These are phyloP conservation scores for Dermatophagoides farinae DNA, from an alignment of 1,140 invertebrate genomes.

Conservation along the genomic window DNA sequence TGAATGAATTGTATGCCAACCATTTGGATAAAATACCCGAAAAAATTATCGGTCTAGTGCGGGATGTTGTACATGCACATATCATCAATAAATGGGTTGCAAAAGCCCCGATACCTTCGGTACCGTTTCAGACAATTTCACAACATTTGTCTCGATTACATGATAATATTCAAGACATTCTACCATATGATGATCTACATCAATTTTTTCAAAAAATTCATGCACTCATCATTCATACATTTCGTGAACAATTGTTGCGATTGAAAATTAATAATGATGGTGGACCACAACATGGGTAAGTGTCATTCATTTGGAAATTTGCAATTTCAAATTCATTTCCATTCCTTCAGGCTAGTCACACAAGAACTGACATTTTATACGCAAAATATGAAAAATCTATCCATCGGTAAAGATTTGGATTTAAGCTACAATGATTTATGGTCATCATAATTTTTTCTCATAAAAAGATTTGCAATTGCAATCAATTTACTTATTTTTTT, in stretches of 20 bases:
- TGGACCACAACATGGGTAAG: conserved; percentile 74
- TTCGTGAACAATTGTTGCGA: conserved; percentile 56
- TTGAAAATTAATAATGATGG: conserved; percentile 83
- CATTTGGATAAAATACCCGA: conserved; percentile 76
- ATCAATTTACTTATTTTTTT: background rate
- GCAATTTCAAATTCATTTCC: conserved; percentile 12
- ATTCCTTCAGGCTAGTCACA: conserved; percentile 48
- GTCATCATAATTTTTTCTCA: background rate
- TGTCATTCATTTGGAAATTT: conserved; percentile 11
- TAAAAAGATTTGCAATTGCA: background rate
- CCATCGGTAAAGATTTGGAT: conserved; percentile 14
- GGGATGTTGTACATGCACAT: conserved; percentile 52
- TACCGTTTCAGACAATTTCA: conserved; percentile 71
- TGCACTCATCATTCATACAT: conserved; percentile 59
- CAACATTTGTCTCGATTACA: conserved; percentile 70
- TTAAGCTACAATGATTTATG: conserved; percentile 19
- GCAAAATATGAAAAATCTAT: conserved; percentile 48
- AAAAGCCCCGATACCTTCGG: conserved; percentile 78
- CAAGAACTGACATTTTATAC: conserved; percentile 88
- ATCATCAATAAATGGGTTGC: conserved; percentile 60
- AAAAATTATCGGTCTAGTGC: conserved; percentile 73
- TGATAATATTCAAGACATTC: conserved; percentile 60
- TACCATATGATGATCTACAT: conserved; percentile 48
- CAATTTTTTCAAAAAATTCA: conserved; percentile 63
- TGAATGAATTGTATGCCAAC: conserved; percentile 44